Percentiles rank a stretch among this genome's conserved stretches.
Evolutionary conservation across 92 coral and sea anemone genomes (phyloP).

Genomic region (Zoanthus sociatus): DNA sequence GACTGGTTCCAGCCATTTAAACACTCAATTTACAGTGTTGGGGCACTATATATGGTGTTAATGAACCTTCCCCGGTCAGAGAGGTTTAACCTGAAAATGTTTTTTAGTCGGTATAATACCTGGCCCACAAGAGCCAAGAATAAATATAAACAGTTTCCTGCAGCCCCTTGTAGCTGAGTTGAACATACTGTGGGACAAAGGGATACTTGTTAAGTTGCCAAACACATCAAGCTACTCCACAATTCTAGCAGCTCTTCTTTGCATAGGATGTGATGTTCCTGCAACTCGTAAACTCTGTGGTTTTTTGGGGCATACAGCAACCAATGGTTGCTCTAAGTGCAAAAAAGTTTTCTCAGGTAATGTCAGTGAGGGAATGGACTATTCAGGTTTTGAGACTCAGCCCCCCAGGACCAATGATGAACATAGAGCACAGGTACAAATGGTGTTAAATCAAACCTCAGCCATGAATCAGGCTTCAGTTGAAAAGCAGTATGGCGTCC

Average conservation of each 20-base stretch:
- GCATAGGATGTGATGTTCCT: constrained; percentile 81
- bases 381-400: constrained; percentile 30
- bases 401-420: constrained; percentile 39
- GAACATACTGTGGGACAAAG: too few relatives aligned
- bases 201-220: too few relatives aligned
- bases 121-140: too few relatives aligned
- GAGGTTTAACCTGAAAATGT: too few relatives aligned
- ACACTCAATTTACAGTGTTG: too few relatives aligned
- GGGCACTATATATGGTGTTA: too few relatives aligned
- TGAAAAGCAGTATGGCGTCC: constrained; percentile 55
- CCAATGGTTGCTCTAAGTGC: constrained; percentile 64
- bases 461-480: constrained; percentile 16
- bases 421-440: constrained; percentile 21
- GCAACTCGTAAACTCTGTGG: constrained; percentile 80
- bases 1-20: too few relatives aligned
- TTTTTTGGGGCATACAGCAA: constrained; percentile 45
- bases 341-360: constrained; percentile 49
- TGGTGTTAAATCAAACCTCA: constrained; percentile 58
- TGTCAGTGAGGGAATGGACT: constrained; percentile 52
- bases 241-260: constrained; percentile 61
- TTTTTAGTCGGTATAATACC: too few relatives aligned
- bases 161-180: too few relatives aligned
- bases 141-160: too few relatives aligned
- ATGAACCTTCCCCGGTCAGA: too few relatives aligned
- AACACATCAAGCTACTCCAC: too few relatives aligned